Conservation (phyloP, 2,888 invertebrate genomes). For the Macroteleia sp. region DNA sequence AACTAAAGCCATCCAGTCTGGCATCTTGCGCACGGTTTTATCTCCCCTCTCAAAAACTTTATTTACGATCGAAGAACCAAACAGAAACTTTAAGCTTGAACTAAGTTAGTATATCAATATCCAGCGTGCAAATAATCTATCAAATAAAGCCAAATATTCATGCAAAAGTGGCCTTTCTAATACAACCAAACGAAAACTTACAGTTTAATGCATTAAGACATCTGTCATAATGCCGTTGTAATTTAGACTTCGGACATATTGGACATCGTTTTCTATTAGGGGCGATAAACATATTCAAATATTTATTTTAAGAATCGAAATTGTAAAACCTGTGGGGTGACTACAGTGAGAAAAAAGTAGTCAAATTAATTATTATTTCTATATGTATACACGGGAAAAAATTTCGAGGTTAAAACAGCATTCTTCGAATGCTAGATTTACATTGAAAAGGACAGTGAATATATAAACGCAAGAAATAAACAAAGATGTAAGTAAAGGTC, state of each 20-base stretch:
- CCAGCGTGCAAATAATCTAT: conserved; percentile 39
- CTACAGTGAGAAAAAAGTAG: too few relatives aligned
- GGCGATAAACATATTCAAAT: too few relatives aligned
- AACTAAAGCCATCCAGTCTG: neutral
- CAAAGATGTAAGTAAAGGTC: too few relatives aligned
- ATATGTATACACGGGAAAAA: too few relatives aligned
- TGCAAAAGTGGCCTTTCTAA: conserved; percentile 22
- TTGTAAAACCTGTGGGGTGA: too few relatives aligned
- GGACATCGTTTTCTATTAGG: conserved; percentile 32
- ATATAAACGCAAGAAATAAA: too few relatives aligned
- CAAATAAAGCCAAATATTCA: conserved; percentile 48
- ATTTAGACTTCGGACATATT: conserved; percentile 31
- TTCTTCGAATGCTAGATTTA: too few relatives aligned
- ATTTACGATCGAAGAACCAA: conserved; percentile 26
- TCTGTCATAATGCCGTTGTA: conserved; percentile 50
- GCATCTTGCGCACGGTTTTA: conserved; percentile 12
- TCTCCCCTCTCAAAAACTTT: conserved; percentile 13
- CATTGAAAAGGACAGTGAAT: too few relatives aligned
- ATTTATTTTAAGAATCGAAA: too few relatives aligned
- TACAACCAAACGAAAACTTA: conserved; percentile 38
- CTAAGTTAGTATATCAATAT: conserved; percentile 34
- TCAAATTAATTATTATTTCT: too few relatives aligned
- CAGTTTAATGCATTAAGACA: conserved; percentile 35
- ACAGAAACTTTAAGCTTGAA: conserved; percentile 5
- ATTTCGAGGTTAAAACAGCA: too few relatives aligned